phyloP scores from a whole-genome alignment of 2,113 vertebrate species.

The Otolemur garnettii region DNA sequence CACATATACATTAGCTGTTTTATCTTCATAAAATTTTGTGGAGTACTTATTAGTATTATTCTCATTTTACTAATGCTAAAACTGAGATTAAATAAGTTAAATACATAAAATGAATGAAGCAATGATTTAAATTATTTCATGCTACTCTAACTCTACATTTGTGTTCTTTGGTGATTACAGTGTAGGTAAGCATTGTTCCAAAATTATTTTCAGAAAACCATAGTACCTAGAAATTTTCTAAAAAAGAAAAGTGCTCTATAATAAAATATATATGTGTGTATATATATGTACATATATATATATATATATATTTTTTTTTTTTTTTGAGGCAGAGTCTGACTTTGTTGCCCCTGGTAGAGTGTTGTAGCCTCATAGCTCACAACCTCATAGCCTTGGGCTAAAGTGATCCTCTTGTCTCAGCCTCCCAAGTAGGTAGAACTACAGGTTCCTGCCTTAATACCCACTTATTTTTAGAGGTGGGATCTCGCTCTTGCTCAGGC shows the following conservation, averaged over 20 bases:
- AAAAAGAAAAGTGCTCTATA: background rate
- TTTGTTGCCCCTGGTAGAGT: too few species aligned
- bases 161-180: background rate
- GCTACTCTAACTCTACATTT: background rate
- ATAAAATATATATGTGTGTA: background rate
- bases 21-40: background rate
- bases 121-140: background rate
- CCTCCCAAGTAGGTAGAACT: too few species aligned
- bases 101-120: background rate
- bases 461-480: too few species aligned
- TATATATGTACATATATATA: too few species aligned
- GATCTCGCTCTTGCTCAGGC: too few species aligned
- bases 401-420: too few species aligned
- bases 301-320: too few species aligned
- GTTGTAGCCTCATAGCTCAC: too few species aligned
- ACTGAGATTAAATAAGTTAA: background rate
- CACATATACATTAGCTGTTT: background rate
- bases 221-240: background rate
- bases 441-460: too few species aligned
- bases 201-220: background rate
- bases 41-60: background rate
- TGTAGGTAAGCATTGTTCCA: background rate
- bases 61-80: constrained; percentile 1
- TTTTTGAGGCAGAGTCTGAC: too few species aligned
- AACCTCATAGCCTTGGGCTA: too few species aligned